Conservation (phyloP, 2,113 vertebrate species). For the Aleadryas rufinucha region DNA sequence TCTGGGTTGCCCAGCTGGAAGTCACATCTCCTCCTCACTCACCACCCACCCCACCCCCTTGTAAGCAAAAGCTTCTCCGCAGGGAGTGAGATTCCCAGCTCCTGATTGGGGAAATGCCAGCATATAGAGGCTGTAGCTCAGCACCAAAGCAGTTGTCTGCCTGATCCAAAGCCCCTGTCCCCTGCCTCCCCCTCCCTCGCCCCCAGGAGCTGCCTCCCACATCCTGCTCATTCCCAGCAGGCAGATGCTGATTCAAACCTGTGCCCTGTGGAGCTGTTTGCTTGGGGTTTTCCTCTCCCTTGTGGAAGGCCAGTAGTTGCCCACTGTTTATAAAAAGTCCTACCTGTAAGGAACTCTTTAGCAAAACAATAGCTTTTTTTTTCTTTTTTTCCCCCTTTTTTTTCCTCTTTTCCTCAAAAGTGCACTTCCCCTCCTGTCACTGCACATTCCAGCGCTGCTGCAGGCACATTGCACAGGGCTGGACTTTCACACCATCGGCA, state of each 20-base stretch:
- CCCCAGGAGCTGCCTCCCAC: not conserved
- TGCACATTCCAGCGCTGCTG: fast-evolving
- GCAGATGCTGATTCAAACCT: not conserved
- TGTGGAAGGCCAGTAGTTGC: not conserved
- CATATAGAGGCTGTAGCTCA: fast-evolving
- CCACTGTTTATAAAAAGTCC: not conserved
- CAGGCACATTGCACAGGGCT: fast-evolving
- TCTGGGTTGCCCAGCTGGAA: not conserved
- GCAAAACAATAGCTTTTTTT: not conserved
- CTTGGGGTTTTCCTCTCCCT: not conserved
- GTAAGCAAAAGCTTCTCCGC: not conserved
- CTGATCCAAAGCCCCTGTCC: not conserved
- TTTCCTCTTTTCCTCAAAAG: not conserved
- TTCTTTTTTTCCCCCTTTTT: fast-evolving
- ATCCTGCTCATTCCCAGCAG: not conserved
- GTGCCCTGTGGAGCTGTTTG: not conserved
- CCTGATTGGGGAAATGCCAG: not conserved
- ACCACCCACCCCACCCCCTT: not conserved
- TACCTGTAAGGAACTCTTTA: not conserved
- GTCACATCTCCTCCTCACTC: not conserved
- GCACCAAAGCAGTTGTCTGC: not conserved
- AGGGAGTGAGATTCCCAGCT: not conserved
- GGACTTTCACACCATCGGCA: not conserved
- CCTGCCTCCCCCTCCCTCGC: not conserved
- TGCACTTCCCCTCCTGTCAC: not conserved